Evolutionary conservation across 2,113 vertebrate species (phyloP), one percentile per base, ranked within the genome.

Genomic region (Ammodytes dubius): DNA sequence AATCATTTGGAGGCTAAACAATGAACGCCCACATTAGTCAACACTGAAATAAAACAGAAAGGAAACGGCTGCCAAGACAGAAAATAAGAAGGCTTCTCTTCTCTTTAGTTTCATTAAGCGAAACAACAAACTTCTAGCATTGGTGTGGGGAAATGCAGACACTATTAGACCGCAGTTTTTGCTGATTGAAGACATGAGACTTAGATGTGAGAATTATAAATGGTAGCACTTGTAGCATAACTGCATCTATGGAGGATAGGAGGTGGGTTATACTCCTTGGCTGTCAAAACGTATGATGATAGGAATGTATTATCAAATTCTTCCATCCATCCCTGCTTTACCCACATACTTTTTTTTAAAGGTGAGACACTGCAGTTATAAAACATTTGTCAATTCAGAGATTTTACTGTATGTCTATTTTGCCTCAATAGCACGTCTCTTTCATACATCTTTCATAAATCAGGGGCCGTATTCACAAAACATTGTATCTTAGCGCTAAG

Each of bases 11-110:
- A 72, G 61, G 61, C 42, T 27, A 77, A 80, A 87, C 81, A 81
- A 87, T 87, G 73, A 84, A 84, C 53, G 42, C 73, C 81, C 81
- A 87, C 85, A 61, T 74, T 73, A 77, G 68, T 65, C 81, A 74
- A 12, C 68, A 4, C 47, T 46, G 74, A 81, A 81, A 81, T 77
- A 81, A 81, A 81, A 69, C 49, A 70, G 60, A 70, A 35, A 2
- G 59, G 57, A 75, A 73, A 58, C 43, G 13, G 50, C 68, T 73
- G 63, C 56, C 57, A 74, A 68, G 19, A 35, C 52, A 74, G n/a
- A 60, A 17, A 56, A 43, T 15, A 49, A 53, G 19, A 56, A 11
- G n/a, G 58, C 56, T 45, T 14, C 19, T 11, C 40, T 54, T 75
- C 57, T 43, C 19, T 70, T 68, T 67, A 71, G 66, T 87, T 80